Percentiles rank a stretch among this genome's conserved stretches.
These are phyloP conservation scores for Candidula unifasciata DNA, from an alignment of 2,888 invertebrate genomes.

Conservation along the genomic window DNA sequence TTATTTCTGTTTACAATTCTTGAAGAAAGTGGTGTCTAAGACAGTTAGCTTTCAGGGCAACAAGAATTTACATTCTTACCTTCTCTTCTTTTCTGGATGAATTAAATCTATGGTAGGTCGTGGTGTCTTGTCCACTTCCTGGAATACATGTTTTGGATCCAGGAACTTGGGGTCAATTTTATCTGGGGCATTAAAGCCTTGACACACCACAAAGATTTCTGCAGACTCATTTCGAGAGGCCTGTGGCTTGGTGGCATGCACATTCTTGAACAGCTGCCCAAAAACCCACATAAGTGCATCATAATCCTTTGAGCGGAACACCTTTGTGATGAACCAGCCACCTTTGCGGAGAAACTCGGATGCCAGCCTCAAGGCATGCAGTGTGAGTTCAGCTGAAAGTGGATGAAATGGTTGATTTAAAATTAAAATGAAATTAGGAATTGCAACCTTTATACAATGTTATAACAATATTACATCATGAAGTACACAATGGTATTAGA, in stretches of 20 bases:
- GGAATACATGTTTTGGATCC: constrained; percentile 96
- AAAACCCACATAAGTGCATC: constrained; percentile 95
- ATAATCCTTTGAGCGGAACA: constrained; percentile 98
- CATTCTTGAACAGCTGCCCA: constrained; percentile 95
- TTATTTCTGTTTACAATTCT: too few relatives aligned
- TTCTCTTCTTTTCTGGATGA: constrained; percentile 74
- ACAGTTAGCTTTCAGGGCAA: background rate
- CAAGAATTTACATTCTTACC: constrained; percentile 54
- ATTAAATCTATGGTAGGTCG: constrained; percentile 67
- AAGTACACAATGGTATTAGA: too few relatives aligned
- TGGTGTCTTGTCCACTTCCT: constrained; percentile 83
- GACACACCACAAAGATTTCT: constrained; percentile 99
- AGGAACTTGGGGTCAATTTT: constrained; percentile 94
- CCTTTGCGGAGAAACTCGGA: constrained; percentile 91
- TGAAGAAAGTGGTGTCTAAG: too few relatives aligned
- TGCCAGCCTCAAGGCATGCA: constrained; percentile 95
- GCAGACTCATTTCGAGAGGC: constrained; percentile 99
- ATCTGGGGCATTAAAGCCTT: constrained; percentile 91
- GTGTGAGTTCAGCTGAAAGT: constrained; percentile 85
- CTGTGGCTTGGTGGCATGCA: constrained; percentile 97
- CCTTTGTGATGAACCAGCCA: constrained; percentile 98
- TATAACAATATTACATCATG: too few relatives aligned
- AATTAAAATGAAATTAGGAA: too few relatives aligned
- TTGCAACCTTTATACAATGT: too few relatives aligned
- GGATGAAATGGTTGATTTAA: background rate